Evolutionary conservation across 2,888 invertebrate species (phyloP).

Genomic region (Orchestes rusci): DNA sequence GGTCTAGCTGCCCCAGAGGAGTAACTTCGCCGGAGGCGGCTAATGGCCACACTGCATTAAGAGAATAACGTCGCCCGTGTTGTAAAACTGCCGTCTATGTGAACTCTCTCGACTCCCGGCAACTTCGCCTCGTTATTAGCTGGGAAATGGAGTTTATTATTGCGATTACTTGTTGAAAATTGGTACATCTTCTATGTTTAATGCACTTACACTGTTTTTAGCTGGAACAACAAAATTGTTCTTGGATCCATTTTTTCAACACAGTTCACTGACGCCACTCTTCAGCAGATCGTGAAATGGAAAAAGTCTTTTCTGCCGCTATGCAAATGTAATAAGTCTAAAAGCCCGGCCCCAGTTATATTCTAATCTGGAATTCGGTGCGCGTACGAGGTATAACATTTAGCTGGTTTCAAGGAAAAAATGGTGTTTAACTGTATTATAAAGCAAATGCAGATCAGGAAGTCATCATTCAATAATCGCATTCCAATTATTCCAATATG

Average conservation of each 20-base stretch:
- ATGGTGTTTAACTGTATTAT: background rate
- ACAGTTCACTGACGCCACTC: background rate
- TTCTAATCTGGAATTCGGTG: conserved; percentile 21
- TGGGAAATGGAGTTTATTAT: background rate
- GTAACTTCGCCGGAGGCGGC: conserved; percentile 29
- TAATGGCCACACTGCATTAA: conserved; percentile 40
- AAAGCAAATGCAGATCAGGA: no score
- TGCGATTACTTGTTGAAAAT: background rate
- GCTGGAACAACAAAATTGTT: no score
- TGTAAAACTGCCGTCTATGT: no score
- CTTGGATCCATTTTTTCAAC: background rate
- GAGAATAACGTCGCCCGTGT: conserved; percentile 40
- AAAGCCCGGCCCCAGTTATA: conserved; percentile 36
- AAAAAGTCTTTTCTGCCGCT: conserved; percentile 22
- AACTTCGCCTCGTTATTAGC: conserved; percentile 15
- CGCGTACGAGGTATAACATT: conserved; percentile 22
- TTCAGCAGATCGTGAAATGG: background rate
- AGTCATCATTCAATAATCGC: conserved; percentile 7
- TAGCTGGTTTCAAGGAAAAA: conserved; percentile 20
- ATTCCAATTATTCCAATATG: conserved; percentile 21
- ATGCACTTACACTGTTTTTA: background rate
- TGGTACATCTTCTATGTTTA: background rate
- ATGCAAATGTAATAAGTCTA: conserved; percentile 43
- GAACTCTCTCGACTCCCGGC: conserved; percentile 30
- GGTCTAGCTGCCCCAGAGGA: conserved; percentile 27